Conservation (phyloP, 2,113 vertebrate species). For the Antechinus flavipes region DNA sequence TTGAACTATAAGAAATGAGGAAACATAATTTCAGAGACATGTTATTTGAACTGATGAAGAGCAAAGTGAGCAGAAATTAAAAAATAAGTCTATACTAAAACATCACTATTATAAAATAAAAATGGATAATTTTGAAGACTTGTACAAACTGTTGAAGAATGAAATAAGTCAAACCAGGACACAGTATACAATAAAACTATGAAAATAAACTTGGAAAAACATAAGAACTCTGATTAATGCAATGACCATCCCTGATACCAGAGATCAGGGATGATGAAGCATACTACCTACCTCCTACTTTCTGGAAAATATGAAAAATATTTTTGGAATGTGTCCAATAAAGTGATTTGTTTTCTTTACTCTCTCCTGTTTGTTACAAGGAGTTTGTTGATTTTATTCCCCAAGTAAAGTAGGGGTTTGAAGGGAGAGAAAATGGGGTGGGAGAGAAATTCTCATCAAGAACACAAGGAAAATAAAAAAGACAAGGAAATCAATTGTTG, state of each 20-base stretch:
- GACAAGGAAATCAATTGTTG: neutral
- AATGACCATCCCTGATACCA: neutral
- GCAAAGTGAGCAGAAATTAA: neutral
- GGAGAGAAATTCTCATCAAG: neutral
- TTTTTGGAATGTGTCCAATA: neutral
- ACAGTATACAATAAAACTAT: neutral
- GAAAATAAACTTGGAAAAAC: neutral
- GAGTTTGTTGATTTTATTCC: neutral
- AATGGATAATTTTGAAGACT: neutral
- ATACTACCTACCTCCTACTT: neutral
- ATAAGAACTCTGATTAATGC: neutral
- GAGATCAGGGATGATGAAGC: neutral
- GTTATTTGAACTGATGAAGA: no score
- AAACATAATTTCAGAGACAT: no score
- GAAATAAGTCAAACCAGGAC: neutral
- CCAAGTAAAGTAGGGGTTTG: neutral
- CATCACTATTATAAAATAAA: neutral
- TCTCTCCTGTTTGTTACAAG: neutral
- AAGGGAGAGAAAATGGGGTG: neutral
- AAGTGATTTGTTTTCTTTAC: neutral
- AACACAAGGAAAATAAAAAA: neutral
- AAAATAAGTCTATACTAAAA: neutral
- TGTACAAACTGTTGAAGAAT: neutral
- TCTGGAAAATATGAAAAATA: neutral
- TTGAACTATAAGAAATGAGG: no score